A percentile compares a stretch with the other conserved stretches of the same genome.
Evolutionary conservation across 2,888 invertebrate species (phyloP).

Genomic region (Lepidonotus clava): DNA sequence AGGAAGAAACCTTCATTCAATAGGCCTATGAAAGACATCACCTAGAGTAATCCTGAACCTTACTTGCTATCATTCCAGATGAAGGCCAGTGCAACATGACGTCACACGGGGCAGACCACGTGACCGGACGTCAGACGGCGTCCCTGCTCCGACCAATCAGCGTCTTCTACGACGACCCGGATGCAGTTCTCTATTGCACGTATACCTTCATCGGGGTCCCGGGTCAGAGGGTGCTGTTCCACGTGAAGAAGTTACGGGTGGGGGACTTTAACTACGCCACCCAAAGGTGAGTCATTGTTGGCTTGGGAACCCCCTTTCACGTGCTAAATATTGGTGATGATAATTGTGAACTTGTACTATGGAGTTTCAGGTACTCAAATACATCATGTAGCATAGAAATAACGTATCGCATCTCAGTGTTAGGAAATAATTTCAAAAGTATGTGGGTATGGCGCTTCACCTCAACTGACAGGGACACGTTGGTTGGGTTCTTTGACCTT

Average conservation of each 20-base stretch:
- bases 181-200: constrained; percentile 36
- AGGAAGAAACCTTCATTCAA: too few relatives aligned
- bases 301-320: neutral
- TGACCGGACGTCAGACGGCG: neutral
- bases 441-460: too few relatives aligned
- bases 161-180: constrained; percentile 1
- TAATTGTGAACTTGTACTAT: too few relatives aligned
- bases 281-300: neutral
- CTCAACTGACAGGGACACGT: too few relatives aligned
- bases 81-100: constrained; percentile 51
- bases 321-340: neutral
- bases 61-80: neutral
- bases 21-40: neutral
- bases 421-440: too few relatives aligned
- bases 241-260: constrained; percentile 47
- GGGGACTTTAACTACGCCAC: constrained; percentile 51
- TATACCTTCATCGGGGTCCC: constrained; percentile 55
- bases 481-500: too few relatives aligned
- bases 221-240: constrained; percentile 56
- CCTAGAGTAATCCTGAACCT: neutral
- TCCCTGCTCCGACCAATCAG: constrained; percentile 21
- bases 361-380: too few relatives aligned
- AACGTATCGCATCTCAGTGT: too few relatives aligned
- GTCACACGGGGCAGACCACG: constrained; percentile 25
- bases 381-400: too few relatives aligned